These are phyloP conservation scores for Meandrina meandrites DNA, from an alignment of 92 coral and sea anemone species.

Conservation along the genomic window DNA sequence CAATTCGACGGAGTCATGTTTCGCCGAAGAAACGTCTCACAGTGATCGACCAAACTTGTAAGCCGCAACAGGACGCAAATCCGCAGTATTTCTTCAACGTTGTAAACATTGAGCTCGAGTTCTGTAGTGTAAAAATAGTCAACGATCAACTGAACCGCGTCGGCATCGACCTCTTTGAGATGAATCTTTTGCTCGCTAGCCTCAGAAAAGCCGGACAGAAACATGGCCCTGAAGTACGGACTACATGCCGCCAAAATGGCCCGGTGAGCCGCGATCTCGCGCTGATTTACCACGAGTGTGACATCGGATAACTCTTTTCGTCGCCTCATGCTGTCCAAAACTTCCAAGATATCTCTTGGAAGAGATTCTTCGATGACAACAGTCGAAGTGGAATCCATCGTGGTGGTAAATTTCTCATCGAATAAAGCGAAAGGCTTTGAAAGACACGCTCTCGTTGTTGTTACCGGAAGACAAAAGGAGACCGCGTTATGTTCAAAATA, in stretches of 20 bases:
- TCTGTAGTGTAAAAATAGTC: constrained; percentile 95
- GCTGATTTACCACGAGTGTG: constrained; percentile 71
- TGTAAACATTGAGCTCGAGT: constrained; percentile 77
- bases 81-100: constrained; percentile 89
- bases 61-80: constrained; percentile 85
- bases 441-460: constrained; percentile 17
- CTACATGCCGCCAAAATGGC: constrained; percentile 98
- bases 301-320: constrained; percentile 92
- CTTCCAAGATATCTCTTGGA: constrained; percentile 78
- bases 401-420: constrained; percentile 9
- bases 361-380: constrained; percentile 82
- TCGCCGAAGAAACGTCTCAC: constrained; percentile 97
- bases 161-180: constrained; percentile 79
- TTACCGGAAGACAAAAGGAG: constrained; percentile 36
- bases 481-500: constrained; percentile 6
- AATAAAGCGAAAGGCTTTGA: not conserved
- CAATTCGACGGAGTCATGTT: constrained; percentile 96
- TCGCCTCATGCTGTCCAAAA: constrained; percentile 84
- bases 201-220: constrained; percentile 93
- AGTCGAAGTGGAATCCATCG: constrained; percentile 74
- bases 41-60: constrained; percentile 84
- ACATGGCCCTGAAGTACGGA: constrained; percentile 99
- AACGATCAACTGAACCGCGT: constrained; percentile 75
- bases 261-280: constrained; percentile 81
- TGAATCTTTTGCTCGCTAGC: constrained; percentile 80